Base-by-base conservation (phyloP, 2,113 vertebrate species). In the Brachypodius melanocephalos region DNA sequence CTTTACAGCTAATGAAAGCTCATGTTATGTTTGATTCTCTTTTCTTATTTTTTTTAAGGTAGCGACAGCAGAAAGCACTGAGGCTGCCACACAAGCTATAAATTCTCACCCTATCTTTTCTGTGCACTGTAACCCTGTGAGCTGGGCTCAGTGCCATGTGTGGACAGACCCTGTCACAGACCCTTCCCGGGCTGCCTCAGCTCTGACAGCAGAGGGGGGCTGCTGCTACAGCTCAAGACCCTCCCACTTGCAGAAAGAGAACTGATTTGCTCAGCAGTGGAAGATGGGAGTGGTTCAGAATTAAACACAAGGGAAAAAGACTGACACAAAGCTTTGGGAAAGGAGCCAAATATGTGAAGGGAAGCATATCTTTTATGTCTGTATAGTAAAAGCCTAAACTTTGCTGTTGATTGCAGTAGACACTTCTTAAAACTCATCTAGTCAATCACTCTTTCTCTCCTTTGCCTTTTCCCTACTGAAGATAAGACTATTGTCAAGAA, bases 391-490 rank as follows among this genome's bases (percentile, higher is more conserved):
- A 95, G 74, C 68, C 49, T 85, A 59, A 93, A 89, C 75, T 94
- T 83, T 12, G 10, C 58, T 85, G 84, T 38, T 88, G 81, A 95
- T 29, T 79, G 71, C 78, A 85, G 90, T 9, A 96, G 83, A 88
- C 63, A 40, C 36, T 84, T 83, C 58, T 88, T 80, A 54, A 86
- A 79, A 88, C 68, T 91, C 72, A 91, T 91, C 55, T 77, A 86
- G 81, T 91, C 94, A 93, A 91, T 75, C 91, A 95, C 31, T 59
- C 49, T 57, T 73, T 81, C 24, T 34, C 51, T 95, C 34, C 55
- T 81, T 86, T 73, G 80, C 51, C 57, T 89, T 32, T 73, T 62
- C 67, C 61, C 71, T 63, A 29, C 24, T 59, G 43, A 75, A 91
- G 71, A 73, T 31, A 90, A 90, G 76, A 49, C 34, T 68, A 43